Evolutionary conservation across 2,113 vertebrate genomes (phyloP).

Genomic region (Microcebus ravelobensis): DNA sequence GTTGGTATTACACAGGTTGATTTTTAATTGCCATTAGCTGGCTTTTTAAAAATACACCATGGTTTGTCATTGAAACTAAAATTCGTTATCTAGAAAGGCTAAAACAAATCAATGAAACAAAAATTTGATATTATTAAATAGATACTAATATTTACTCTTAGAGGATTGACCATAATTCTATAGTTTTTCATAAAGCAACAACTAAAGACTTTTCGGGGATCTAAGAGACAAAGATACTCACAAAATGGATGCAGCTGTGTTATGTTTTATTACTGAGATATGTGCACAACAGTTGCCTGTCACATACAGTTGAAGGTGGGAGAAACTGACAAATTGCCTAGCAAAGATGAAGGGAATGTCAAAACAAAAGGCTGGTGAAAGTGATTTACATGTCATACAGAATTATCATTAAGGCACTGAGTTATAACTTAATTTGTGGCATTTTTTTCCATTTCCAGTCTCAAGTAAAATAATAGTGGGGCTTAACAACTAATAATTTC

Average conservation of each 20-base stretch:
- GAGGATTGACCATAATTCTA: not conserved
- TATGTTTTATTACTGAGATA: not conserved
- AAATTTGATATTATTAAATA: not conserved
- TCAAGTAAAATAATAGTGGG: not conserved
- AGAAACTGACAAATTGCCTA: not conserved
- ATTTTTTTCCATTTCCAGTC: not conserved
- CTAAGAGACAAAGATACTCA: not conserved
- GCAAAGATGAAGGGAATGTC: not conserved
- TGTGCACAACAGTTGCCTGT: not conserved
- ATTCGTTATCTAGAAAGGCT: not conserved
- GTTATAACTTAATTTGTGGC: not conserved
- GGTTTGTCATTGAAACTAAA: not conserved
- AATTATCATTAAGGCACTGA: not conserved
- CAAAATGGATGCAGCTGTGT: not conserved
- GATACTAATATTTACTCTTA: not conserved
- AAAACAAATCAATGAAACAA: conserved; percentile 1
- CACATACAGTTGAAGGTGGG: not conserved
- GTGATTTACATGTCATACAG: not conserved
- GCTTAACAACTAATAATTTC: not conserved
- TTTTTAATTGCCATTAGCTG: not conserved
- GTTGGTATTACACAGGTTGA: not conserved
- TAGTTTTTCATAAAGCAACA: not conserved
- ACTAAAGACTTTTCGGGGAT: not conserved
- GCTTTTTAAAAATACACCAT: not conserved
- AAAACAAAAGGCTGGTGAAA: not conserved